Conservation (phyloP, 1,140 invertebrate species). For the Bombus superbus region DNA sequence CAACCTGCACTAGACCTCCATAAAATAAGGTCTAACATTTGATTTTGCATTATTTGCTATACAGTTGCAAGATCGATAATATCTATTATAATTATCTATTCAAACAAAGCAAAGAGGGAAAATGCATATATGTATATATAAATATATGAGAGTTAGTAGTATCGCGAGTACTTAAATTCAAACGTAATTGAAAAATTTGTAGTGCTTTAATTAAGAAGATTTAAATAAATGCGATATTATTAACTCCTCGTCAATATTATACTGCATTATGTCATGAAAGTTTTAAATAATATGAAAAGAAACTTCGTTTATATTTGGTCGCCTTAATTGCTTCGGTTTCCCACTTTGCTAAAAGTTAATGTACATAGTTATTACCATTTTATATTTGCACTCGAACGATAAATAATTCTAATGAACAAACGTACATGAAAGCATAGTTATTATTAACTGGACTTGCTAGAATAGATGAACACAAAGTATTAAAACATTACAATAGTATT, state of each 20-base stretch:
- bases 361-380: slow-evolving; percentile 41
- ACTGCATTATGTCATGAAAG: slow-evolving; percentile 11
- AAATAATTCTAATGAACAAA: slow-evolving; percentile 58
- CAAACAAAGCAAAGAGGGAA: slow-evolving; percentile 61
- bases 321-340: slow-evolving; percentile 39
- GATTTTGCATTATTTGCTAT: slow-evolving; percentile 37
- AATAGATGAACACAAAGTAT: slow-evolving; percentile 28
- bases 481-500: slow-evolving; percentile 27
- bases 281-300: slow-evolving; percentile 37
- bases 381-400: slow-evolving; percentile 52
- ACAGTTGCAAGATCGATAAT: slow-evolving; percentile 43
- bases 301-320: slow-evolving; percentile 17
- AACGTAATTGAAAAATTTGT: slow-evolving; percentile 31
- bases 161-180: slow-evolving; percentile 34
- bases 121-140: slow-evolving; percentile 38
- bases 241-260: slow-evolving; percentile 32
- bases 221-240: slow-evolving; percentile 44
- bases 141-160: slow-evolving; percentile 45
- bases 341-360: slow-evolving; percentile 58
- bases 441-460: slow-evolving; percentile 3
- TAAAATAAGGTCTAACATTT: slow-evolving; percentile 34
- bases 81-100: slow-evolving; percentile 55
- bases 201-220: slow-evolving; percentile 18
- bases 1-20: slow-evolving; percentile 46
- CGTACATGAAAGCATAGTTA: slow-evolving; percentile 58